A percentile compares a stretch with the other conserved stretches of the same genome.
Conservation (phyloP, 92 coral and sea anemone species). For the Virgularia gustaviana region DNA sequence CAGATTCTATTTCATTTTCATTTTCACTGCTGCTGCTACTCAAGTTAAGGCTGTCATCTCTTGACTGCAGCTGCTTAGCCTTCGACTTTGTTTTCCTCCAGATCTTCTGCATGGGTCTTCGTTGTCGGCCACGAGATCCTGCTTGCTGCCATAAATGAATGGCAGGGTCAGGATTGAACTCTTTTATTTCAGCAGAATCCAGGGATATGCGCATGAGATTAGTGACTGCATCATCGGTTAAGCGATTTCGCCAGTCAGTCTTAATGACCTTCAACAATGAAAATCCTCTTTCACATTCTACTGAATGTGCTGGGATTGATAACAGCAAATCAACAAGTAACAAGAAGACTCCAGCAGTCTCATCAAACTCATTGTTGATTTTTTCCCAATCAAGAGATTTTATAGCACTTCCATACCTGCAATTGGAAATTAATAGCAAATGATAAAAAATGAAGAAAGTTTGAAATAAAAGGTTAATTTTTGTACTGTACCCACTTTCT, state of each 20-base stretch:
- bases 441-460: neutral
- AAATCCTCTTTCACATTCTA: conserved; percentile 37
- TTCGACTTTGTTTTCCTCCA: neutral
- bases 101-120: neutral
- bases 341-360: conserved; percentile 18
- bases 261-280: conserved; percentile 28
- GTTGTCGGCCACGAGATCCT: neutral
- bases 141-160: conserved; percentile 30
- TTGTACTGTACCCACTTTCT: conserved; percentile 6
- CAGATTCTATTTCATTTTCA: neutral
- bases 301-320: conserved; percentile 44
- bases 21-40: no score
- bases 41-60: no score
- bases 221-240: conserved; percentile 27
- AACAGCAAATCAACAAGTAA: conserved; percentile 31
- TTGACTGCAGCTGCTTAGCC: no score
- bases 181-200: conserved; percentile 39
- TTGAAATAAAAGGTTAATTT: neutral
- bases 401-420: conserved; percentile 20
- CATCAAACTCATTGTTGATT: conserved; percentile 19
- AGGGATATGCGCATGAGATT: conserved; percentile 35
- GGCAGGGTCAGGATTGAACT: conserved; percentile 49
- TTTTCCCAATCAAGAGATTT: neutral
- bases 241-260: conserved; percentile 33
- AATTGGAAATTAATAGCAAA: neutral